Conservation (phyloP, 2,888 invertebrate genomes). For the Dexiosoma caninum region DNA sequence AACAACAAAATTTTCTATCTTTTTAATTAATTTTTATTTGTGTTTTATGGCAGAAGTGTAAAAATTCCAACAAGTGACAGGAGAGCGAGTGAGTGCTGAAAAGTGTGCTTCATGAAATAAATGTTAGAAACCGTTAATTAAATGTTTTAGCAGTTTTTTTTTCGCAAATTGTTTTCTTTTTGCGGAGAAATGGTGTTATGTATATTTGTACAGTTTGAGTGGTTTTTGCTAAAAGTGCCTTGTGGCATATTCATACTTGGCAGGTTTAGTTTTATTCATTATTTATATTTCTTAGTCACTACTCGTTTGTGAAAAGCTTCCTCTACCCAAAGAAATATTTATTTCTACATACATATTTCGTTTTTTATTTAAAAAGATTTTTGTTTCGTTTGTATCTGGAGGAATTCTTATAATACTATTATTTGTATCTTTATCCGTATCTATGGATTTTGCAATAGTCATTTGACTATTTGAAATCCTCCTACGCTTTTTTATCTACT, state of each 20-base stretch:
- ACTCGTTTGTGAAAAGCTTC: background rate
- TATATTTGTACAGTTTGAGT: background rate
- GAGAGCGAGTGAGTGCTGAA: slow-evolving; percentile 40
- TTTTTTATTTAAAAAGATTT: background rate
- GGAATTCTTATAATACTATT: background rate
- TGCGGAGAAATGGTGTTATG: no score
- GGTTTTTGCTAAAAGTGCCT: slow-evolving; percentile 18
- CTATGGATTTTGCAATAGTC: background rate
- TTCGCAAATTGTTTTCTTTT: no score
- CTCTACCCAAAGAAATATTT: background rate
- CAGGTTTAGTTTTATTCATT: slow-evolving; percentile 39
- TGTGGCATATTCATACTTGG: slow-evolving; percentile 52
- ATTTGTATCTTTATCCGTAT: slow-evolving; percentile 6
- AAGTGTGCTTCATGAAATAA: slow-evolving; percentile 47
- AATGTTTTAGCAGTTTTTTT: slow-evolving; percentile 12
- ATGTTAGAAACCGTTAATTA: slow-evolving; percentile 55
- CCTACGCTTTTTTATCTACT: slow-evolving; percentile 36
- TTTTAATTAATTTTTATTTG: background rate
- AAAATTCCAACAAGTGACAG: slow-evolving; percentile 42
- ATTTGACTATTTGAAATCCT: slow-evolving; percentile 47
- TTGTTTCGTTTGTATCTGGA: slow-evolving; percentile 1
- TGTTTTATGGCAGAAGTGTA: slow-evolving; percentile 11
- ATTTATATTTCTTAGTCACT: slow-evolving; percentile 20
- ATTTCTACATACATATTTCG: background rate
- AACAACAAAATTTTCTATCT: slow-evolving; percentile 7